These are phyloP conservation scores for Mactra quadrangularis DNA, from an alignment of 1,140 invertebrate genomes.

Conservation along the genomic window DNA sequence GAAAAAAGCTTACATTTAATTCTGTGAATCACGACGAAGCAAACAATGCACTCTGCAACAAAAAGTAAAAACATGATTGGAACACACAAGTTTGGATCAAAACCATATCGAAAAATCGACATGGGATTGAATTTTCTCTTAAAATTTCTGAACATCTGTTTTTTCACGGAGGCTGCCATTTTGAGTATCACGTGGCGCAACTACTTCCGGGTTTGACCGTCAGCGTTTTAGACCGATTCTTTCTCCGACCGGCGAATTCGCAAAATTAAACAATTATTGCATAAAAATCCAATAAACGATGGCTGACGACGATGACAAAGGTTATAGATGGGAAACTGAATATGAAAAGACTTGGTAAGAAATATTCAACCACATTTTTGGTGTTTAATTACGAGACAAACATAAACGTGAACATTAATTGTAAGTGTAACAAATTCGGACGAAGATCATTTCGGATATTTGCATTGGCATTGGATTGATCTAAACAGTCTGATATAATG, in stretches of 20 bases:
- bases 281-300: slow-evolving; percentile 50
- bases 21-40: slow-evolving; percentile 91
- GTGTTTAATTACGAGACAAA: background rate
- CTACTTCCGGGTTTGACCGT: background rate
- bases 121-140: slow-evolving; percentile 46
- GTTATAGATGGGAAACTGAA: slow-evolving; percentile 98
- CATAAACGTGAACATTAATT: no score
- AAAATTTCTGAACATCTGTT: slow-evolving; percentile 56
- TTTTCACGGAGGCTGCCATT: slow-evolving; percentile 75
- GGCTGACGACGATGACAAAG: slow-evolving; percentile 90
- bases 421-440: no score
- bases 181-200: slow-evolving; percentile 48
- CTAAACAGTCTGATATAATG: no score
- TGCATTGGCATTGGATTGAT: no score
- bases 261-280: background rate
- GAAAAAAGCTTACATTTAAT: slow-evolving; percentile 87
- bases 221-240: background rate
- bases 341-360: slow-evolving; percentile 89
- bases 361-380: background rate
- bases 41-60: slow-evolving; percentile 90
- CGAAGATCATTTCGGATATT: no score
- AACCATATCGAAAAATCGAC: slow-evolving; percentile 65
- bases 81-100: slow-evolving; percentile 75
- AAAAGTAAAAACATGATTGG: slow-evolving; percentile 86
- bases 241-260: background rate